These are phyloP conservation scores for Notiomystis cincta DNA, from an alignment of 2,113 vertebrate genomes.

Conservation along the genomic window DNA sequence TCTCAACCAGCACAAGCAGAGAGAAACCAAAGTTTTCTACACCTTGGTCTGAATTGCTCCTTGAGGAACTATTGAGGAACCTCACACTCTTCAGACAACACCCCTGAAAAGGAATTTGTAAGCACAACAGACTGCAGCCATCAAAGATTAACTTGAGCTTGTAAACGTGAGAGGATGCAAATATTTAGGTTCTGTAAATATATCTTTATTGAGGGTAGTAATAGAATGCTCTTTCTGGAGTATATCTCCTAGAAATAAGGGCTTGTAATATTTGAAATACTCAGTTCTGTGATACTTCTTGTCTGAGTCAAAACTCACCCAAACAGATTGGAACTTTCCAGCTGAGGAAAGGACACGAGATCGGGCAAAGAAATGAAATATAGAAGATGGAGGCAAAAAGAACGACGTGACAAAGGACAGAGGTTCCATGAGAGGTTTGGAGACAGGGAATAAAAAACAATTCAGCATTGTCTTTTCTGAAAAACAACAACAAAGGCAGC, in stretches of 20 bases:
- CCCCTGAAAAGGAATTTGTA: not conserved
- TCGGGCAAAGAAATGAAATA: not conserved
- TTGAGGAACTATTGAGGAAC: no score
- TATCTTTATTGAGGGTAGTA: not conserved
- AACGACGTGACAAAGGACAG: rapidly evolving
- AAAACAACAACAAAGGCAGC: not conserved
- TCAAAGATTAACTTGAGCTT: not conserved
- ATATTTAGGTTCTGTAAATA: not conserved
- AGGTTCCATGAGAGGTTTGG: not conserved
- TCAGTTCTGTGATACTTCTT: not conserved
- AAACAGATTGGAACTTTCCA: not conserved
- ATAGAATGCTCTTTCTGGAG: not conserved
- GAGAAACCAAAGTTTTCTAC: not conserved
- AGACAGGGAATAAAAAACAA: not conserved
- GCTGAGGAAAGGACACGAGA: not conserved
- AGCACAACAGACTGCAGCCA: not conserved
- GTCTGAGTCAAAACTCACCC: not conserved
- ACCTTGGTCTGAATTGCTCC: no score
- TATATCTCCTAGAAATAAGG: not conserved
- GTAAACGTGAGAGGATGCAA: not conserved
- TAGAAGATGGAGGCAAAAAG: not conserved
- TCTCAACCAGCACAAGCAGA: not conserved
- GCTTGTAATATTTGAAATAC: not conserved
- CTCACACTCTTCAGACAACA: not conserved
- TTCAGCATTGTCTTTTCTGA: not conserved